Base-by-base conservation (phyloP, 2,797 vertebrate genomes). In the Erethizon dorsatum region DNA sequence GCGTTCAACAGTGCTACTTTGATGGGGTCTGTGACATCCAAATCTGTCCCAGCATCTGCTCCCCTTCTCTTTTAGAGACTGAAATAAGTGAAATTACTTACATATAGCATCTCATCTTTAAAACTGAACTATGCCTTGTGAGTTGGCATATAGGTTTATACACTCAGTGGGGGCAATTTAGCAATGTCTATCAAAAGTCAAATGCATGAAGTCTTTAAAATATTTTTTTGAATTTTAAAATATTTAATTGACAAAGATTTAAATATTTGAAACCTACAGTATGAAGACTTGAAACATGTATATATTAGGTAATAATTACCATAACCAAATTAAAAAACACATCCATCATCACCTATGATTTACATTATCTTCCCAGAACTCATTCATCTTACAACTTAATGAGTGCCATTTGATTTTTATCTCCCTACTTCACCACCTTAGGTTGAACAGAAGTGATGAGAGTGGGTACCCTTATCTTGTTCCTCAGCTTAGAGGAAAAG, bases 41-140 rank as follows among this genome's bases (percentile, higher is more conserved):
- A 87, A 47, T 7, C 10, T n/a, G 61, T n/a, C 47, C 78, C 6
- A 26, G 24, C 26, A 78, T 88, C 47, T 83, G 45, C 33, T 54
- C 37, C 8, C 5, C 37, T 77, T 79, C 56, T 57, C 37, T 41
- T 56, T 41, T 52, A 95, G 52, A 93, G 45, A 92, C 56, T 26
- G 24, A 79, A 90, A 80, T 28, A 57, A 77, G 78, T 56, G 45
- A 83, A 73, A 95, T 83, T 90, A 84, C 79, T 56, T 88, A 41
- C 52, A 28, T 37, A 31, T n/a, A 78, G n/a, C 65, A 67, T 1
- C 26, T 83, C 71, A 22, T 41, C 8, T 79, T 93, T 79, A 79
- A 79, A 71, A 57, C 52, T n/a, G 71, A 91, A 83, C 54, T 8
- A 47, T 8, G 11, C 4, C 18, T 61, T 31, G 15, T 20, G 41